A percentile compares a stretch with the other conserved stretches of the same genome.
Evolutionary conservation across 2,888 invertebrate species (phyloP).

Genomic region (Cryptocephalus moraei): DNA sequence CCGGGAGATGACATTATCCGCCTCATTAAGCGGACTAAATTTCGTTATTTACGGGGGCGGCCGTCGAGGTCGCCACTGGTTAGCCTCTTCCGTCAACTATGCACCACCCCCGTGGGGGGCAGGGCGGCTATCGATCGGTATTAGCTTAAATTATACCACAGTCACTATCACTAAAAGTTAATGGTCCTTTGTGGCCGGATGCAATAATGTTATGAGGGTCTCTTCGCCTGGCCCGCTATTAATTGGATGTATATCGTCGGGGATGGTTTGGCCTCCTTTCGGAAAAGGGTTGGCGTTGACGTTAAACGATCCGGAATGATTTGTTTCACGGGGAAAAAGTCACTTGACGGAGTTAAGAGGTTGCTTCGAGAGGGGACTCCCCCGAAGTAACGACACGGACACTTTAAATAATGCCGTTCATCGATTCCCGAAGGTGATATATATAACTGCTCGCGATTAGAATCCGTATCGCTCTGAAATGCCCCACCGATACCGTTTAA

Average conservation of each 20-base stretch:
- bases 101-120: conserved; percentile 18
- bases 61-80: conserved; percentile 18
- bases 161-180: conserved; percentile 28
- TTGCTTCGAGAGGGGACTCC: not conserved
- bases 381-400: too few species aligned
- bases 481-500: too few species aligned
- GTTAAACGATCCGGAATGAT: conserved; percentile 1
- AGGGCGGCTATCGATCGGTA: conserved; percentile 23
- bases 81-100: conserved; percentile 22
- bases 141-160: conserved; percentile 24
- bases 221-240: conserved; percentile 16
- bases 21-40: conserved; percentile 24
- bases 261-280: conserved; percentile 7
- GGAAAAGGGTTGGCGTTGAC: not conserved
- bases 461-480: too few species aligned
- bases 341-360: not conserved
- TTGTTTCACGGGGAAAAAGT: not conserved
- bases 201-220: conserved; percentile 26
- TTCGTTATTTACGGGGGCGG: conserved; percentile 22
- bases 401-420: too few species aligned
- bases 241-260: conserved; percentile 16
- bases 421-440: too few species aligned
- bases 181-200: conserved; percentile 27
- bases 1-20: conserved; percentile 16
- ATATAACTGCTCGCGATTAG: too few species aligned